Evolutionary conservation across 2,113 vertebrate species (phyloP).

Genomic region (Toxotes chatareus): DNA sequence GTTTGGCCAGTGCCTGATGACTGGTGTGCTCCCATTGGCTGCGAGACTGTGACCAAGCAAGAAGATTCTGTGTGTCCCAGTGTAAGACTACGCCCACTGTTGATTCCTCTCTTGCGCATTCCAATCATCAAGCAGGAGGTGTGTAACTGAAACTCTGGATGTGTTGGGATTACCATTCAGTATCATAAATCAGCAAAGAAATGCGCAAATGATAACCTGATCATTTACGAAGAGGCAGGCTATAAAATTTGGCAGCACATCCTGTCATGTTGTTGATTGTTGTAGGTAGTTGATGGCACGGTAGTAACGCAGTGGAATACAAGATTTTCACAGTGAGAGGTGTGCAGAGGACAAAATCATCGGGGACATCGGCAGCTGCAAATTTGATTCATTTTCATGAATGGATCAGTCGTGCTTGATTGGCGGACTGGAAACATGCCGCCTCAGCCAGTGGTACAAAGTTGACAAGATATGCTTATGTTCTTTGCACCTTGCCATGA

Average conservation of each 20-base stretch:
- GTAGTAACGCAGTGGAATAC: background rate
- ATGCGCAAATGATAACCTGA: background rate
- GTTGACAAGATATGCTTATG: too few species aligned
- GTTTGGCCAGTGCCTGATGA: constrained; percentile 70
- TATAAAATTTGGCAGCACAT: background rate
- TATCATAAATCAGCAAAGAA: background rate
- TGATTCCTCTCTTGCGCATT: constrained; percentile 65
- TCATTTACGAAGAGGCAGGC: background rate
- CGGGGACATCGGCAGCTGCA: too few species aligned
- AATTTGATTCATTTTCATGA: background rate
- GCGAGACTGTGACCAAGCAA: constrained; percentile 28
- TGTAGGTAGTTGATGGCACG: background rate
- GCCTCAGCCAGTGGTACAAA: too few species aligned
- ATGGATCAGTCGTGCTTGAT: background rate
- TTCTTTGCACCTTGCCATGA: background rate
- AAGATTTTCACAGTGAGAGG: background rate
- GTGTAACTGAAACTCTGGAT: constrained; percentile 15
- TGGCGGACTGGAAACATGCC: background rate
- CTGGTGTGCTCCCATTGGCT: constrained; percentile 73
- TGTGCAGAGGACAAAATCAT: too few species aligned
- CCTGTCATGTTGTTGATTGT: background rate
- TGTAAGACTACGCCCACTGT: constrained; percentile 51
- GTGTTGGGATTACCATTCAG: background rate
- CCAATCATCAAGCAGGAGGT: constrained; percentile 62
- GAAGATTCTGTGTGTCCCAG: constrained; percentile 37